A percentile compares a stretch with the other conserved stretches of the same genome.
These are phyloP conservation scores for Monarcha castaneiventris DNA, from an alignment of 2,113 vertebrate species.

Conservation along the genomic window DNA sequence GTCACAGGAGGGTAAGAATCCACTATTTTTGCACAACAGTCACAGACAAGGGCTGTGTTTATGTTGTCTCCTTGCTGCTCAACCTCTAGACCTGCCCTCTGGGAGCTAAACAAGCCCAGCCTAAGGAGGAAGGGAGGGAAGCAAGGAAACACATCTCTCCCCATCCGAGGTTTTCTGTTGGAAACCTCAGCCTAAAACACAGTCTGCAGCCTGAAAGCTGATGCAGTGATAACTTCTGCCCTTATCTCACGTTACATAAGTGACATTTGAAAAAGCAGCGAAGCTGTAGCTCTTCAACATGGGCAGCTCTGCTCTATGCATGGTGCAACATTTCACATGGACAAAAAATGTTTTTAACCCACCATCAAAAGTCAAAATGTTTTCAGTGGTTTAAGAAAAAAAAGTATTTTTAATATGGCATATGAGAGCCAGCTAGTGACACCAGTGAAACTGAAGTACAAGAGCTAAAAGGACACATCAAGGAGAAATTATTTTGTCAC, in stretches of 20 bases:
- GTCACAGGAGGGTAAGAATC: background rate
- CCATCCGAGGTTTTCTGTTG: background rate
- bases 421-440: background rate
- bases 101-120: background rate
- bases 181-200: background rate
- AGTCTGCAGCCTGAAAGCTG: background rate
- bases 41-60: background rate
- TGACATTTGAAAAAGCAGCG: background rate
- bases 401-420: background rate
- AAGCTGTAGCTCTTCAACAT: background rate
- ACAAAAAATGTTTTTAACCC: background rate
- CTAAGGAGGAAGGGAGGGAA: background rate
- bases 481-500: background rate
- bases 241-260: background rate
- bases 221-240: background rate
- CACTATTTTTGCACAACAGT: background rate
- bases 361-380: background rate
- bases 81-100: background rate
- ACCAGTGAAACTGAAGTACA: background rate
- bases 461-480: background rate
- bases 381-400: background rate
- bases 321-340: background rate
- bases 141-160: background rate
- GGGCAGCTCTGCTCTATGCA: background rate
- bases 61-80: background rate